Conservation (phyloP, 2,113 vertebrate genomes). For the Amphilophus citrinellus region DNA sequence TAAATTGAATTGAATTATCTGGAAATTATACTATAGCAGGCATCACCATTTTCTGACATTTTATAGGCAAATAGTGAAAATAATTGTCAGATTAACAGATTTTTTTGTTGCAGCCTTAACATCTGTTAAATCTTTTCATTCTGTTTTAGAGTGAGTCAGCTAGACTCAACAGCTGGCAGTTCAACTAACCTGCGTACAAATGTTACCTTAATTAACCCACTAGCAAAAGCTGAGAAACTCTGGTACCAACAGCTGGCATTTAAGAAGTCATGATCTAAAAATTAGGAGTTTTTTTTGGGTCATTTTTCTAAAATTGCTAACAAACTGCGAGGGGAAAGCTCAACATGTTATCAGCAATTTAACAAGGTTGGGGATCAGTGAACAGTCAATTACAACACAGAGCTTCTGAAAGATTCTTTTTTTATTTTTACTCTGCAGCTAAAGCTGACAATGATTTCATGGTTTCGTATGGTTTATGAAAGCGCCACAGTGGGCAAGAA, state of each 20-base stretch:
- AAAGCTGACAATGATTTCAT: conserved; percentile 29
- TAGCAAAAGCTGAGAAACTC: background rate
- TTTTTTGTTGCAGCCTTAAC: background rate
- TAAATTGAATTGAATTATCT: background rate
- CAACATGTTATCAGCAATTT: background rate
- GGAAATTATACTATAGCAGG: background rate
- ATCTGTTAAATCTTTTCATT: background rate
- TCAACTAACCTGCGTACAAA: background rate
- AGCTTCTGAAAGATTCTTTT: background rate
- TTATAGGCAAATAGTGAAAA: background rate
- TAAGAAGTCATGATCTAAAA: background rate
- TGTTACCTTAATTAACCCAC: background rate
- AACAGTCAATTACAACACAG: background rate
- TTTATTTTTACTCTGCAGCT: conserved; percentile 6
- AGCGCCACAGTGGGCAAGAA: background rate
- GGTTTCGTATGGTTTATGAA: conserved; percentile 32
- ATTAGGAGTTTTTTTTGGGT: background rate
- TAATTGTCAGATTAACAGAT: background rate
- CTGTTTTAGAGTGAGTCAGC: background rate
- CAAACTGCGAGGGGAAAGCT: background rate
- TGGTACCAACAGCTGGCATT: background rate
- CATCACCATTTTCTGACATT: background rate
- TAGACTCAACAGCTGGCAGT: background rate
- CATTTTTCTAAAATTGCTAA: background rate
- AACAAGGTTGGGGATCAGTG: background rate